Conservation (phyloP, 2,113 vertebrate species). For the Pomatostomus ruficeps region DNA sequence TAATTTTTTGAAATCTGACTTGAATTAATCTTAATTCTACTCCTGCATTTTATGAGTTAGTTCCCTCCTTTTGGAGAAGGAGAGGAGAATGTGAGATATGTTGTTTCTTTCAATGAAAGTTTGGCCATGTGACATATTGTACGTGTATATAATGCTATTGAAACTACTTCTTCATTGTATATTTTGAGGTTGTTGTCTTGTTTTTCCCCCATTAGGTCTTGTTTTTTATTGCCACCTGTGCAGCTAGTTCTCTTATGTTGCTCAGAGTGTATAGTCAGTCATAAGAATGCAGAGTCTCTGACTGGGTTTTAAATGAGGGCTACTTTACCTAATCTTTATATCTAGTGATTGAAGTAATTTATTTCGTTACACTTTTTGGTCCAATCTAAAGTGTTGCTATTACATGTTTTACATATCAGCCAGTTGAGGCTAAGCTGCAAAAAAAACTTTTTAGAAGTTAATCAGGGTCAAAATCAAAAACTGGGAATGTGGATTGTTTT, state of each 20-base stretch:
- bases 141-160: neutral
- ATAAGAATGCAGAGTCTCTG: neutral
- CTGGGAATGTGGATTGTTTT: neutral
- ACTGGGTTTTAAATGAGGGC: neutral
- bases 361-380: neutral
- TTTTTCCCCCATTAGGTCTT: neutral
- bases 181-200: neutral
- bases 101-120: neutral
- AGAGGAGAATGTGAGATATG: neutral
- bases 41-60: neutral
- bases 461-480: neutral
- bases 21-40: neutral
- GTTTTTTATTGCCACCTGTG: neutral
- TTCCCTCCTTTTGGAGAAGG: neutral
- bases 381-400: neutral
- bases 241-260: neutral
- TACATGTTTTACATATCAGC: neutral
- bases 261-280: neutral
- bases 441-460: neutral
- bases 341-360: neutral
- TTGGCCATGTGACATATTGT: neutral
- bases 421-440: neutral
- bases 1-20: neutral
- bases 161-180: neutral
- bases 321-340: neutral